A percentile compares a stretch with the other conserved stretches of the same genome.
Conservation (phyloP, 2,888 invertebrate species). For the Aspidiotus destructor region DNA sequence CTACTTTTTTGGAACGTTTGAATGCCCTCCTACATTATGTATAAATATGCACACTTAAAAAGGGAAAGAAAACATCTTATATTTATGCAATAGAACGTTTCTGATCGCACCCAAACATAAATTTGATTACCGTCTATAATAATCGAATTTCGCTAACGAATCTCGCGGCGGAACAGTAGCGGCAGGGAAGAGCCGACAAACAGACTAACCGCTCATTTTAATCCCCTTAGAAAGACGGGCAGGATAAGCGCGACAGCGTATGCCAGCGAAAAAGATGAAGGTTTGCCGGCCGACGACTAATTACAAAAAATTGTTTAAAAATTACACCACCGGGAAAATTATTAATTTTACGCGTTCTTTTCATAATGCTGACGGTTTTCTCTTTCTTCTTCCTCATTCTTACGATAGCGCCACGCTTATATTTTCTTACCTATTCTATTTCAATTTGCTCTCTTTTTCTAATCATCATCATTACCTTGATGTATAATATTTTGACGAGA, state of each 20-base stretch:
- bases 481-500: not conserved
- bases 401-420: not conserved
- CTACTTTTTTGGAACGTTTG: no score
- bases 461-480: not conserved
- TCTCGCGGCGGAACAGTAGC: not conserved
- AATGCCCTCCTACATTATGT: no score
- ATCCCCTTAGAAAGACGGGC: not conserved
- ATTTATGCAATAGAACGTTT: not conserved
- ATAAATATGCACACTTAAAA: no score
- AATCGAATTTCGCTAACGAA: constrained; percentile 4
- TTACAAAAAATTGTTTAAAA: constrained; percentile 4
- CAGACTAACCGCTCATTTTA: not conserved
- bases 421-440: not conserved
- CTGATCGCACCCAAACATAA: not conserved
- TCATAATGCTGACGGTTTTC: not conserved
- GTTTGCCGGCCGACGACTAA: not conserved
- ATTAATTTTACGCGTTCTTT: constrained; percentile 2
- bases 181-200: not conserved
- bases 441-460: not conserved
- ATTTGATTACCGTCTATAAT: not conserved
- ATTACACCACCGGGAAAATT: constrained; percentile 4
- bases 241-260: not conserved
- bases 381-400: not conserved
- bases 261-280: not conserved
- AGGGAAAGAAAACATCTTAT: not conserved